Evolutionary conservation across 2,113 vertebrate genomes (phyloP), one percentile per base, ranked within the genome.

Genomic region (Myodes glareolus): DNA sequence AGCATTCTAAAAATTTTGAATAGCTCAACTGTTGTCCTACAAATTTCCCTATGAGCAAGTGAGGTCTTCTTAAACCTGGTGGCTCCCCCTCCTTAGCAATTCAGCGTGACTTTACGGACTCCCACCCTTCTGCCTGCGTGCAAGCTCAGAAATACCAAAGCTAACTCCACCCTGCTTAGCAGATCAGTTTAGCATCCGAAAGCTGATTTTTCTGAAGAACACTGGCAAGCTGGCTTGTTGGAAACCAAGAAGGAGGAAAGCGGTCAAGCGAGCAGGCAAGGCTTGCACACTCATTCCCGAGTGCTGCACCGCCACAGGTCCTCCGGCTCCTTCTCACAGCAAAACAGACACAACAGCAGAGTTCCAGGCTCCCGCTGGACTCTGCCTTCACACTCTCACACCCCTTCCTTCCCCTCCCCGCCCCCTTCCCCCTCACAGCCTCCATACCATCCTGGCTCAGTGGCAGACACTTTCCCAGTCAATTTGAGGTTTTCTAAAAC

Each of bases 1-100:
- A 98, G 97, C 96, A 94, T 96, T 98, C 96, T 97, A 96, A 96
- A 98, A 97, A 98, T 96, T 92, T 65, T 96, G 96, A 98, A 97
- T 94, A 97, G 97, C 65, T 17, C 76, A 95, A 98, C 97, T 85
- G 95, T 92, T 88, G 90, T 94, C 9, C 1, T 92, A 89, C 94
- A 72, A 97, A 76, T 45, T n/a, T 70, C 58, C 86, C 82, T 87
- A 33, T 23, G 67, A 39, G 17, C 1, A 58, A 58, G 58, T 21
- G 13, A 82, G 29, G 68, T 36, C 0, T 12, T 88, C 93, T 82
- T 47, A 63, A 94, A 90, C 58, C 39, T 94, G 95, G 93, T 47
- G 80, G 93, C 73, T 92, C 96, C 92, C 95, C 94, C 92, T 82
- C 45, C 36, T n/a, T 39, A 58, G 75, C 88, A 52, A 10, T 1